Conservation (phyloP, 2,888 invertebrate species). For the Pelosia muscerda region DNA sequence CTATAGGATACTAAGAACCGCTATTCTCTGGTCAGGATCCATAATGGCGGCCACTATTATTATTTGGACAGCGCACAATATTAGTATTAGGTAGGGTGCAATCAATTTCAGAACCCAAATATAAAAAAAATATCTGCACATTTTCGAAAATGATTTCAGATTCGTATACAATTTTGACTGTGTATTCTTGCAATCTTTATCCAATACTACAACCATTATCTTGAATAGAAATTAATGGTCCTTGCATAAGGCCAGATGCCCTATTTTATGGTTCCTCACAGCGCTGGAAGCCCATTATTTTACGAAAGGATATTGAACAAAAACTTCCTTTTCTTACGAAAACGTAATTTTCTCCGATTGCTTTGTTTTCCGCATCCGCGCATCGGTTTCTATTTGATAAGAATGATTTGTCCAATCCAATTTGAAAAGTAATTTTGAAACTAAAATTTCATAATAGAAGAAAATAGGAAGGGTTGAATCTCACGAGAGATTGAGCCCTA, state of each 20-base stretch:
- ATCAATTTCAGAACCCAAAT: too few relatives aligned
- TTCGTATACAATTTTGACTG: neutral
- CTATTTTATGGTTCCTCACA: slow-evolving; percentile 31
- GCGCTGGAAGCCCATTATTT: slow-evolving; percentile 36
- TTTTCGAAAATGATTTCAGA: neutral
- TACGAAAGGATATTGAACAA: slow-evolving; percentile 41
- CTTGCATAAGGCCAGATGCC: slow-evolving; percentile 38
- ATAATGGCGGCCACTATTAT: too few relatives aligned
- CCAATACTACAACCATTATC: neutral
- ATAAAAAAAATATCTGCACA: too few relatives aligned
- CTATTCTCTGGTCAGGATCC: too few relatives aligned
- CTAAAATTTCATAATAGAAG: slow-evolving; percentile 10
- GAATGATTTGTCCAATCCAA: slow-evolving; percentile 34
- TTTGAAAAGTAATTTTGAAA: slow-evolving; percentile 23
- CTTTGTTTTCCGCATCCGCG: slow-evolving; percentile 39
- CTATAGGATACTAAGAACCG: too few relatives aligned
- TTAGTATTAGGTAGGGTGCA: too few relatives aligned
- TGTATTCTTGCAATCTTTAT: neutral
- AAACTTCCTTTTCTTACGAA: slow-evolving; percentile 39
- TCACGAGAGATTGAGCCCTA: neutral
- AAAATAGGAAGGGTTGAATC: neutral
- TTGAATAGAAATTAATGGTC: slow-evolving; percentile 25
- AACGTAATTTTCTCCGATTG: slow-evolving; percentile 42
- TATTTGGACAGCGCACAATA: too few relatives aligned
- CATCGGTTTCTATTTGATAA: slow-evolving; percentile 27